Evolutionary conservation across 2,888 invertebrate genomes (phyloP), one percentile per base, ranked within the genome.

Genomic region (Callinectes sapidus): DNA sequence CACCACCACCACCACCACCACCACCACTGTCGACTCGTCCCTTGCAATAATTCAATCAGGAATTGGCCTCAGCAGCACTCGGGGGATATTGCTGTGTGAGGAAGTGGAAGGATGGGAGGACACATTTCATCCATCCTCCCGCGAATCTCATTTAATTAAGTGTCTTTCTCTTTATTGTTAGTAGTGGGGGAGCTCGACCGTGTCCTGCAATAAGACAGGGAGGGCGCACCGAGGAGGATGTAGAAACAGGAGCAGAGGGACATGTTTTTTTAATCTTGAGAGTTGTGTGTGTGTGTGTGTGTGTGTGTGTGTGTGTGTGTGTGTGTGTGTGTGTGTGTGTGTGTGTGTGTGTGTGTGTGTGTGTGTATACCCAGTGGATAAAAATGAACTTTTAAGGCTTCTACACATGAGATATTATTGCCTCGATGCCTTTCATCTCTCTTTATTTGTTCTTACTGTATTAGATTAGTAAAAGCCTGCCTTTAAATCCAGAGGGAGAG

Each of bases 291-390:
- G 61, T 61, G 55, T 55, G 55, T 55, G 85, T 85, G 85, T 85
- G 39, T 85, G 85, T 85, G 39, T 85, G 39, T 85, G 18, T 85
- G 32, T 85, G 85, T 85, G 85, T n/a, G 85, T 85, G 28, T 85
- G 85, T 39, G 85, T 85, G 85, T 85, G 85, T 85, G 85, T 85
- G 18, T 85, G 85, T 85, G 85, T 85, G 85, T 39, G 39, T 85
- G 85, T 85, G 85, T 85, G 85, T 32, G 39, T 32, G 85, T 32
- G 85, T 32, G 85, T 32, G 85, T 32, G 85, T 32, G 85, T 32
- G 85, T 32, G 39, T 23, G 61, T 6, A 23, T 5, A 5, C 61
- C 23, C 23, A 61, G 61, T 61, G 61, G 23, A 61, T 23, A 5
- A 5, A 23, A 23, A 61, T 61, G 23, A 61, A 61, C 23, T 61